Base-by-base conservation (phyloP, 2,113 vertebrate species). In the Lophotis ruficrista region DNA sequence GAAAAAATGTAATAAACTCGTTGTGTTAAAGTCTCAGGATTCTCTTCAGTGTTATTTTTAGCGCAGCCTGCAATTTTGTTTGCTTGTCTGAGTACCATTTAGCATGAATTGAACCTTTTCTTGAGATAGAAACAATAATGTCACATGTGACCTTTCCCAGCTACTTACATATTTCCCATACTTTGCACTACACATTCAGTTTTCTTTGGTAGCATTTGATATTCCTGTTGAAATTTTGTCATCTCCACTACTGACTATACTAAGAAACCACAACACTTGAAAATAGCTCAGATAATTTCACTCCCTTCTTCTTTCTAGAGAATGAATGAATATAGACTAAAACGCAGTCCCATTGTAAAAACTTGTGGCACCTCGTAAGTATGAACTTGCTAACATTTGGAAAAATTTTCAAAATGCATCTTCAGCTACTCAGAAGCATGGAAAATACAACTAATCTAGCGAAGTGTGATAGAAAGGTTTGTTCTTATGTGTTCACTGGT, bases 91-190 rank as follows among this genome's bases (percentile, higher is more conserved):
- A 95, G 53, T 53, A 79, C 48, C 87, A 37, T 64, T 62, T 83
- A 81, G 62, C 54, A 73, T 41, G 11, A 86, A 90, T 41, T 54
- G 64, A 90, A 65, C 10, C 20, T 92, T 85, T 94, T 45, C 57
- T 81, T 92, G 58, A 93, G 79, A 93, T 65, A 61, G 4, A 28
- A 93, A 86, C 61, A 77, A 61, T 37, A 77, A 61, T 37, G 22
- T 25, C 0, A 1, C 62, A 37, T 54, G 45, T 77, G 88, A 90
- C 33, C 71, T 88, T 92, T 94, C 71, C 75, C 83, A 86, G 82
- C 90, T 69, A 90, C 65, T 91, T 50, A 45, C 12, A 54, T 83
- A 86, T 69, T 94, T 95, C 86, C 47, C 76, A 92, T 86, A 89
- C 27, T 92, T 89, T 13, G 12, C 19, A 56, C 38, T 78, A 94